phyloP scores from a whole-genome alignment of 2,113 vertebrate species.

The Dicrurus megarhynchus region DNA sequence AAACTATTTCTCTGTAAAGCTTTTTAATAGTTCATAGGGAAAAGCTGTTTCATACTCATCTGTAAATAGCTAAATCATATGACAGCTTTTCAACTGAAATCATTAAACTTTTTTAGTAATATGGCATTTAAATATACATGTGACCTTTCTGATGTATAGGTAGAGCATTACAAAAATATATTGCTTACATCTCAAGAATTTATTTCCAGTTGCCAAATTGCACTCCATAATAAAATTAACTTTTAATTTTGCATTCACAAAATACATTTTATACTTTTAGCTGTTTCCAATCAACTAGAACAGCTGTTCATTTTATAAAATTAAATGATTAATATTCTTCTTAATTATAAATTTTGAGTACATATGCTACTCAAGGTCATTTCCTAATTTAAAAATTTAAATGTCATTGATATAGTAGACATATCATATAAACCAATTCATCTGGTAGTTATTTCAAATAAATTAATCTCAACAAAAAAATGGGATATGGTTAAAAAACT shows the following conservation, averaged over 20 bases:
- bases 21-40: background rate
- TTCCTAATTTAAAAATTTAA: constrained; percentile 30
- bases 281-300: constrained; percentile 54
- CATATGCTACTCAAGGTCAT: constrained; percentile 30
- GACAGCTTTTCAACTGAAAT: constrained; percentile 55
- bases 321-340: constrained; percentile 52
- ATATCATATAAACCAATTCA: background rate
- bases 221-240: constrained; percentile 47
- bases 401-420: background rate
- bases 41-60: background rate
- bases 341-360: constrained; percentile 49
- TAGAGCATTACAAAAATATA: constrained; percentile 52
- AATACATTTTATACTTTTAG: constrained; percentile 60
- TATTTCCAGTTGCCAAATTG: constrained; percentile 60
- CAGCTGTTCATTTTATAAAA: constrained; percentile 55
- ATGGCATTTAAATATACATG: constrained; percentile 48
- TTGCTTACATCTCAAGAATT: constrained; percentile 52
- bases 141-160: constrained; percentile 50
- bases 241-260: constrained; percentile 53
- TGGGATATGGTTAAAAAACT: background rate
- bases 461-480: background rate
- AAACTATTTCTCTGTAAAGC: background rate
- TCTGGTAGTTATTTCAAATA: background rate
- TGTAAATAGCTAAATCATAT: constrained; percentile 52
- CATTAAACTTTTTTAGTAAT: constrained; percentile 49